Conservation (phyloP, 2,113 vertebrate genomes). For the Dasyprocta punctata region DNA sequence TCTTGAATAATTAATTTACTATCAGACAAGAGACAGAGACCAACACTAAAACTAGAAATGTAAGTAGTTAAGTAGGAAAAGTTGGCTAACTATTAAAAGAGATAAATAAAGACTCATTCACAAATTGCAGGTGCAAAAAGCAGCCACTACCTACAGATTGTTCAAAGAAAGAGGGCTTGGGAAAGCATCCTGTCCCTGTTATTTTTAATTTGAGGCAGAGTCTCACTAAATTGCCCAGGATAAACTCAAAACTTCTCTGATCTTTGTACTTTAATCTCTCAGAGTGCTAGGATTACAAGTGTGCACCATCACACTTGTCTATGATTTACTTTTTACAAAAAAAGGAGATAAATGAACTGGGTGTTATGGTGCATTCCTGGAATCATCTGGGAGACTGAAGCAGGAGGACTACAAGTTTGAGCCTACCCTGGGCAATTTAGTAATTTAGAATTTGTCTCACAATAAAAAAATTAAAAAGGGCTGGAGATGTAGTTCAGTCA, state of each 20-base stretch:
- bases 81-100: not conserved
- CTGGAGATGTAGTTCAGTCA: too few species aligned
- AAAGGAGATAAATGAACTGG: not conserved
- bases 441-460: not conserved
- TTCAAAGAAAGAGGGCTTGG: not conserved
- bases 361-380: not conserved
- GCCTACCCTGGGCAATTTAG: not conserved
- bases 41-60: not conserved
- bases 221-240: not conserved
- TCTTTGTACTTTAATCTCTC: too few species aligned
- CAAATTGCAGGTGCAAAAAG: not conserved
- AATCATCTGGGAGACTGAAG: not conserved
- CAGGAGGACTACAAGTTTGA: not conserved
- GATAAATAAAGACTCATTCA: not conserved
- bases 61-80: not conserved
- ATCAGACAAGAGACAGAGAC: not conserved
- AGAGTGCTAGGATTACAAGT: too few species aligned
- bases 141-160: not conserved
- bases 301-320: too few species aligned
- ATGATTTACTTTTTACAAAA: too few species aligned
- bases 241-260: not conserved
- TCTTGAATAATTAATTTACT: not conserved
- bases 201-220: not conserved
- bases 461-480: not conserved
- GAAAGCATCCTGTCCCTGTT: not conserved